Evolutionary conservation across 2,888 invertebrate species (phyloP), one percentile per base, ranked within the genome.

Genomic region (Steinernema scapterisci): DNA sequence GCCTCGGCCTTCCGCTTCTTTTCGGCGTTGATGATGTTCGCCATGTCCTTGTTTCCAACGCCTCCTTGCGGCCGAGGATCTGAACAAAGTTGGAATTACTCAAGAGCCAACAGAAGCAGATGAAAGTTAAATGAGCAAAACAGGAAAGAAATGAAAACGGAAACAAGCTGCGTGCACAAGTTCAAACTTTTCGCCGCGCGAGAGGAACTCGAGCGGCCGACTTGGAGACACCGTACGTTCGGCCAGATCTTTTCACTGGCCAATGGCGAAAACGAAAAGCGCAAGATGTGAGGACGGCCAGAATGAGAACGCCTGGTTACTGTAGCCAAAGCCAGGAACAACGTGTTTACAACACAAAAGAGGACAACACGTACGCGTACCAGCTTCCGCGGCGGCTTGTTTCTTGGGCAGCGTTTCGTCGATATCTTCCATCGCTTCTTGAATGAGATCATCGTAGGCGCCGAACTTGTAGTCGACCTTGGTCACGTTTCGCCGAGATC

Each of bases 31-130:
- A 74, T 51, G 45, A 85, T 84, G 56, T 83, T 84, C 21, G 76
- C 74, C 83, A 84, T 81, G 88, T 95, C 95, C 88, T 95, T 95
- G 0, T 95, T 95, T 0, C 94, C 93, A 0, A 93, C 92, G 31
- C 93, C 92, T 75, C 92, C 92, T 0, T 92, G 92, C 3, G 92
- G 52, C 92, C 91, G 86, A 92, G 92, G 71, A 23, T 76, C 75
- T 77, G 27, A 46, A 76, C 23, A 45, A 21, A 44, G 21, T 52
- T 19, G 19, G 63, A n/a, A n/a, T 52, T 72, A 44, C 21, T 70
- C 54, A 56, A 44, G 70, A 75, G 19, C 19, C 46, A 38, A 46
- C 6, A 70, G 44, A 72, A 1, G 11, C 38, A 43, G 51, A 38
- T 38, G 38, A 38, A 38, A 9, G 38, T 38, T n/a, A n/a, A n/a